Evolutionary conservation across 2,797 vertebrate species (phyloP).

Genomic region (Chelidonichthys spinosus): DNA sequence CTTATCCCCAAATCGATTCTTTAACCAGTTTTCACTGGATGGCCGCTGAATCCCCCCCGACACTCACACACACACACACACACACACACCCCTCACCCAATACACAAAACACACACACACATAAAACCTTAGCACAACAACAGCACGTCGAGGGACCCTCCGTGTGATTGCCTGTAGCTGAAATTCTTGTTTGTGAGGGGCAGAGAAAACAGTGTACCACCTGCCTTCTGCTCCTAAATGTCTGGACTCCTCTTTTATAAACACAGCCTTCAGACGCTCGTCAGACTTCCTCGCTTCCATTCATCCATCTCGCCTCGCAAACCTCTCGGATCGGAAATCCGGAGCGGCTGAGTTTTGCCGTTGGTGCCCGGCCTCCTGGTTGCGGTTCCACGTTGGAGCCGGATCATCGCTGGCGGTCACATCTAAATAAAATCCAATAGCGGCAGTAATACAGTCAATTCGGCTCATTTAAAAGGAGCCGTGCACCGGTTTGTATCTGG

Average conservation of each 20-base stretch:
- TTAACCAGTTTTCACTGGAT: constrained; percentile 80
- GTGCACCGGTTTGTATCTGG: neutral
- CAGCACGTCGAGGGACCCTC: constrained; percentile 52
- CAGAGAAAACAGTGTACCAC: constrained; percentile 55
- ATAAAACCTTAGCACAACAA: constrained; percentile 54
- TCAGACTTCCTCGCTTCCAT: neutral
- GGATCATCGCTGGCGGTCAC: neutral
- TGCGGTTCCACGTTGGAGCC: neutral
- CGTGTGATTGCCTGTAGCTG: constrained; percentile 62
- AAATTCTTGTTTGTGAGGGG: constrained; percentile 67
- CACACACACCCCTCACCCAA: neutral
- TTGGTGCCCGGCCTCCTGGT: neutral
- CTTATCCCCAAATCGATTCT: constrained; percentile 76
- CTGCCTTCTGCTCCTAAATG: constrained; percentile 30
- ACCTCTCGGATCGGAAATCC: neutral
- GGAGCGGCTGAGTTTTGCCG: neutral
- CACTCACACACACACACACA: constrained; percentile 21
- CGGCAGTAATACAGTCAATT: constrained; percentile 11
- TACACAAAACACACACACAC: constrained; percentile 31
- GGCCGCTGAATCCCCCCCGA: constrained; percentile 43
- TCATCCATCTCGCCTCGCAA: neutral
- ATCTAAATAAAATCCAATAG: constrained; percentile 34
- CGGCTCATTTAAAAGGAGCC: constrained; percentile 5
- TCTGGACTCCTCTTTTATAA: constrained; percentile 46
- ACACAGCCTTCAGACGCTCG: constrained; percentile 28